phyloP scores from a whole-genome alignment of 2,888 invertebrate genomes.

The Onchidella celtica region DNA sequence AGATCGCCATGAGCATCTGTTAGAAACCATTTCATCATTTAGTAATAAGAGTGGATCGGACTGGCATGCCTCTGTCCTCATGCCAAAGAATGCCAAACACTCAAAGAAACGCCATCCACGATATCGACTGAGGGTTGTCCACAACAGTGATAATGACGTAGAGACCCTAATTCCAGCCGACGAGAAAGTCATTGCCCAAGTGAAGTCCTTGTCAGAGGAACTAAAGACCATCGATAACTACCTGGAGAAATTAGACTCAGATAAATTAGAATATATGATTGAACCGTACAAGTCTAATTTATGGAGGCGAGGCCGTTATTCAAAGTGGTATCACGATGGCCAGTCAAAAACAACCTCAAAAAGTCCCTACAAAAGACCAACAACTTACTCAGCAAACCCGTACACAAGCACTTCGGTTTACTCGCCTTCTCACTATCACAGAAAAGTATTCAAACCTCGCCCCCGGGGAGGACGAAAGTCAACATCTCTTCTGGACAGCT shows the following conservation, averaged over 20 bases:
- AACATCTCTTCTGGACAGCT: too few relatives aligned
- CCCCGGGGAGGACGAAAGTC: too few relatives aligned
- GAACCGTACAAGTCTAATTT: not conserved
- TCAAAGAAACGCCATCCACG: not conserved
- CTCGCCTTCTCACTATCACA: not conserved
- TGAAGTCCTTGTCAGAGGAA: slow-evolving; percentile 15
- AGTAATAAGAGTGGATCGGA: too few relatives aligned
- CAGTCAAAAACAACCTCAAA: not conserved
- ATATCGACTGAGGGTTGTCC: slow-evolving; percentile 20
- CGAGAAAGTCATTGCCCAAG: slow-evolving; percentile 22
- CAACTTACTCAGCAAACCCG: not conserved
- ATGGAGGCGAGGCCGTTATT: not conserved
- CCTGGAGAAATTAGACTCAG: slow-evolving; percentile 8
- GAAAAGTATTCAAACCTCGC: too few relatives aligned
- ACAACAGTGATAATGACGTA: not conserved
- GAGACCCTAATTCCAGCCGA: slow-evolving; percentile 13
- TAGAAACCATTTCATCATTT: too few relatives aligned
- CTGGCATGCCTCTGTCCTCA: not conserved
- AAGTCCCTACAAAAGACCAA: not conserved
- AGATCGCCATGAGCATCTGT: too few relatives aligned
- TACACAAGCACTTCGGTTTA: not conserved
- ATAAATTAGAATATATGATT: slow-evolving; percentile 4
- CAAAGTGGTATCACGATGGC: not conserved
- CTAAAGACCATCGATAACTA: slow-evolving; percentile 18
- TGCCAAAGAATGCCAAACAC: not conserved